phyloP scores from a whole-genome alignment of 2,113 vertebrate species.

The Tauraco erythrolophus region DNA sequence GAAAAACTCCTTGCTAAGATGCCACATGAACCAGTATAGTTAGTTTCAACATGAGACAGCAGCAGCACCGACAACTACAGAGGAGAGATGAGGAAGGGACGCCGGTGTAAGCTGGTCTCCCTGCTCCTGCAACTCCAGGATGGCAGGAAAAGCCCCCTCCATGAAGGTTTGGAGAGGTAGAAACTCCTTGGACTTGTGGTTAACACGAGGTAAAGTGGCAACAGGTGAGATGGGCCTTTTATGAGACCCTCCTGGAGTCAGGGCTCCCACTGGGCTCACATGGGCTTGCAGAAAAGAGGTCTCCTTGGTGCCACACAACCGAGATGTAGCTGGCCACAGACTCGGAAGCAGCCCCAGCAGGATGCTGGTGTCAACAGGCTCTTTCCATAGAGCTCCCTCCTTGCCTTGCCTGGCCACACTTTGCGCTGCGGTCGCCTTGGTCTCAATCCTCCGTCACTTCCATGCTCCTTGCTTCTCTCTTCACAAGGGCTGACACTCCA shows the following conservation, averaged over 20 bases:
- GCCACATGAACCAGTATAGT: background rate
- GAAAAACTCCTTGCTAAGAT: background rate
- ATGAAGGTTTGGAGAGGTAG: background rate
- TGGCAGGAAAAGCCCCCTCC: background rate
- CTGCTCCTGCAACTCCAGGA: background rate
- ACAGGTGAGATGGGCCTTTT: background rate
- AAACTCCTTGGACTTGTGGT: background rate
- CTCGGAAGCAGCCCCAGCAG: background rate
- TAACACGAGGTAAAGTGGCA: background rate
- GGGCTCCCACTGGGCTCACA: background rate
- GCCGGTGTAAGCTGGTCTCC: background rate
- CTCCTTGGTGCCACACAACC: background rate
- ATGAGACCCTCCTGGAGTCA: background rate
- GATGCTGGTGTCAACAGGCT: background rate
- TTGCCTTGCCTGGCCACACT: background rate
- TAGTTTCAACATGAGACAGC: background rate
- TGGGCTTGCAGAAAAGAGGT: background rate
- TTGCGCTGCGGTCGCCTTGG: background rate
- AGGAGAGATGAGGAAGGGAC: background rate
- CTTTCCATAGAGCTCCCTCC: background rate
- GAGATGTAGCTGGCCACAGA: background rate
- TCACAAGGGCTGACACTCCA: background rate
- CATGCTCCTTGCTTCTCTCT: background rate
- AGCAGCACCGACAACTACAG: background rate
- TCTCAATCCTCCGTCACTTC: background rate